Evolutionary conservation across 2,888 invertebrate species (phyloP).

Genomic region (Aspidiotus destructor): DNA sequence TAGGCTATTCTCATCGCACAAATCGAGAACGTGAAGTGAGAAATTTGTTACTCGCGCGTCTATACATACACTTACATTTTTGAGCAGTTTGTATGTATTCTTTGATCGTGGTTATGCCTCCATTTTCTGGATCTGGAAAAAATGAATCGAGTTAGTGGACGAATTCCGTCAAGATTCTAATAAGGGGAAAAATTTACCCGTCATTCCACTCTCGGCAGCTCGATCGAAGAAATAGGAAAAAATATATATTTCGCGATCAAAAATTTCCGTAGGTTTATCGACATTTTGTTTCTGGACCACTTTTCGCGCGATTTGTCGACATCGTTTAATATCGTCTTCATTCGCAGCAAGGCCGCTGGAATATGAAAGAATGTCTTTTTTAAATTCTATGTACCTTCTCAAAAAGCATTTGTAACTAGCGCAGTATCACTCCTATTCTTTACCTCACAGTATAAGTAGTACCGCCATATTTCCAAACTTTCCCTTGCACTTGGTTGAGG

Average conservation of each 20-base stretch:
- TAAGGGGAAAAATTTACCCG: constrained; percentile 45
- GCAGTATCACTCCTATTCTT: not conserved
- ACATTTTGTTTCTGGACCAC: constrained; percentile 45
- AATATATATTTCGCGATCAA: constrained; percentile 58
- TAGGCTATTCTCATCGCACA: no score
- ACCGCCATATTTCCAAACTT: constrained; percentile 64
- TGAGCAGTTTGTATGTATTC: constrained; percentile 45
- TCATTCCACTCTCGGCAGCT: constrained; percentile 73
- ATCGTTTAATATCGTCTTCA: no score
- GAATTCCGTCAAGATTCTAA: no score
- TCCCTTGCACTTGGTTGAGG: constrained; percentile 62
- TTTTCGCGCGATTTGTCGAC: constrained; percentile 34
- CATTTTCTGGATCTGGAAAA: constrained; percentile 52
- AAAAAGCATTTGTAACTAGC: no score
- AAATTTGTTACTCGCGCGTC: no score
- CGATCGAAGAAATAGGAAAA: constrained; percentile 94
- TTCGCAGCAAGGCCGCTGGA: no score
- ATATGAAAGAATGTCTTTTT: no score
- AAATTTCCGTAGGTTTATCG: constrained; percentile 51
- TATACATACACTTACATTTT: constrained; percentile 39
- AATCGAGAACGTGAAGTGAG: no score
- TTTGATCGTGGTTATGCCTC: constrained; percentile 60
- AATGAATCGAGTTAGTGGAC: not conserved
- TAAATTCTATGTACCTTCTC: no score
- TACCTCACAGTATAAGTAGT: constrained; percentile 60